Evolutionary conservation across 2,113 vertebrate species (phyloP).

Genomic region (Callipepla squamata): DNA sequence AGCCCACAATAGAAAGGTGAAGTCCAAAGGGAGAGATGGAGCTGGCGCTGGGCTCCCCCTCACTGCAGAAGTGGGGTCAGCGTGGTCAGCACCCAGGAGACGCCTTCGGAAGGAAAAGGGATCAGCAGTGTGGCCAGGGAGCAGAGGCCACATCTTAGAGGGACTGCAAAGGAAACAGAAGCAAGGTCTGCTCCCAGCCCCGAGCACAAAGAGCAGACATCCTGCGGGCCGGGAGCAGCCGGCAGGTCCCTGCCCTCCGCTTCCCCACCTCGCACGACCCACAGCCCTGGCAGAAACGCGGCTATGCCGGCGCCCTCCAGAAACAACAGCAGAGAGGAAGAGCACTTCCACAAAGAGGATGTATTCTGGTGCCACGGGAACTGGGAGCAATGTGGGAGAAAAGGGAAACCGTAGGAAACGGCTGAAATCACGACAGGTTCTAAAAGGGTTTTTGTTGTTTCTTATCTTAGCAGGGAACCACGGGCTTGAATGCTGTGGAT

Average conservation of each 20-base stretch:
- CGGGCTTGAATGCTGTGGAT: neutral
- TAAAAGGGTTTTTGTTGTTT: slow-evolving; percentile 30
- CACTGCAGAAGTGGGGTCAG: accelerated
- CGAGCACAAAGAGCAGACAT: slow-evolving; percentile 54
- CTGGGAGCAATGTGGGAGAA: slow-evolving; percentile 33
- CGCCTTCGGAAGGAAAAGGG: neutral
- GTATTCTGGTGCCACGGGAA: slow-evolving; percentile 60
- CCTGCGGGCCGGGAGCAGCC: neutral
- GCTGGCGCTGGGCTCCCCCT: neutral
- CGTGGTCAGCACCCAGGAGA: accelerated
- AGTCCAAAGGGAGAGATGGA: neutral
- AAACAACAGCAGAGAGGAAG: slow-evolving; percentile 45
- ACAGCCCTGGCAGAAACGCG: neutral
- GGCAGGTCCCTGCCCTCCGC: slow-evolving; percentile 5
- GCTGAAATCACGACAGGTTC: neutral
- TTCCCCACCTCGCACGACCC: slow-evolving; percentile 30
- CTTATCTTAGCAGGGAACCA: slow-evolving; percentile 27
- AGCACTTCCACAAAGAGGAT: slow-evolving; percentile 27
- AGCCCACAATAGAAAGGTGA: neutral
- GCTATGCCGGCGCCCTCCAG: slow-evolving; percentile 13
- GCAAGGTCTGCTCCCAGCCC: neutral
- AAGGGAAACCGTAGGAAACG: slow-evolving; percentile 32
- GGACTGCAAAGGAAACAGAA: slow-evolving; percentile 16
- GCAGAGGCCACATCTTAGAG: slow-evolving; percentile 39
- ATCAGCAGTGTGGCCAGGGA: neutral